Conservation (phyloP, 2,888 invertebrate species). For the Stenolophus ochropezus region DNA sequence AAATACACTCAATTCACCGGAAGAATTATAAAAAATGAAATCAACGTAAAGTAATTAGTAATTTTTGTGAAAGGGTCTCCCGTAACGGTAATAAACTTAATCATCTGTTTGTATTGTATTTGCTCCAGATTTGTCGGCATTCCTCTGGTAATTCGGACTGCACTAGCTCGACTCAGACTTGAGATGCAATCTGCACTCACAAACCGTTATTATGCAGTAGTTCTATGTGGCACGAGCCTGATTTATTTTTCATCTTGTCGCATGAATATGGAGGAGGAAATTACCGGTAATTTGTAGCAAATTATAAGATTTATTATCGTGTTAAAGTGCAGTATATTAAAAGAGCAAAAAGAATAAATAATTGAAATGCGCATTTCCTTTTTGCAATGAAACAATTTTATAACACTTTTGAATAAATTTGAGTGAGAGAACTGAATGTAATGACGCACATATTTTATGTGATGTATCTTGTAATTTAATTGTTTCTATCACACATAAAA, state of each 20-base stretch:
- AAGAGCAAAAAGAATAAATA: neutral
- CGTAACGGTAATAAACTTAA: neutral
- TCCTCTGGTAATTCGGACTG: neutral
- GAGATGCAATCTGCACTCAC: neutral
- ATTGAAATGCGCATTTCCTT: neutral
- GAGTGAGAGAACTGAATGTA: no score
- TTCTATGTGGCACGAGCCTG: neutral
- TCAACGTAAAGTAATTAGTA: neutral
- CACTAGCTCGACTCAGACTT: neutral
- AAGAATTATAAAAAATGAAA: neutral
- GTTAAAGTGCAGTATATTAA: neutral
- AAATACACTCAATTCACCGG: neutral
- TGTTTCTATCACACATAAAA: neutral
- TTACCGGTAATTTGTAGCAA: neutral
- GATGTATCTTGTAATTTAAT: neutral
- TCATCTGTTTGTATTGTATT: neutral
- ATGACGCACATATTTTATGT: neutral
- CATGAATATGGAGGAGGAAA: neutral
- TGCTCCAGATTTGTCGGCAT: neutral
- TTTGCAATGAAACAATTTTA: neutral
- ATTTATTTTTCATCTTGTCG: neutral
- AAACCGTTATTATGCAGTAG: slow-evolving; percentile 15
- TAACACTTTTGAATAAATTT: no score
- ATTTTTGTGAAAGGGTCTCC: neutral
- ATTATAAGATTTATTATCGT: neutral